Evolutionary conservation across 1,140 invertebrate species (phyloP).

Genomic region (Leptopilina clavipes): DNA sequence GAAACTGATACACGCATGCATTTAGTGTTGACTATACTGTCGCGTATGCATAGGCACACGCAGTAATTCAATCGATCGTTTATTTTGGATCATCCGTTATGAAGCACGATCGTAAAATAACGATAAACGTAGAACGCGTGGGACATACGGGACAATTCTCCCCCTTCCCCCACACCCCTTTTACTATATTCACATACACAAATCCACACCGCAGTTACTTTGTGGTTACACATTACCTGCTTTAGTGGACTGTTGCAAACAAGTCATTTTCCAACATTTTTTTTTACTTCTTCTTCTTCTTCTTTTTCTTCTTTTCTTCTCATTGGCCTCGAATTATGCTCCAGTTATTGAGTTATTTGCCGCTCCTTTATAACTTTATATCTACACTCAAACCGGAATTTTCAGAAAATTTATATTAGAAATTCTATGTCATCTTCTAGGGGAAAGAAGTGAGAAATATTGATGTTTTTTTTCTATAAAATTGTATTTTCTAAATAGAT

Average conservation of each 20-base stretch:
- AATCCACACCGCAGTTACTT: constrained; percentile 18
- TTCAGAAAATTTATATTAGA: not conserved
- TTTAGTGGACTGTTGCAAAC: constrained; percentile 2
- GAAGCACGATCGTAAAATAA: constrained; percentile 24
- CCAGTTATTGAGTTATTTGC: constrained; percentile 9
- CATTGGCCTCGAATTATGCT: not conserved
- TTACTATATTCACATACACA: not conserved
- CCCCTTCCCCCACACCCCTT: not conserved
- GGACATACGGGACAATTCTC: not conserved
- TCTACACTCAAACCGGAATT: too few relatives aligned
- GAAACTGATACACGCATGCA: constrained; percentile 42
- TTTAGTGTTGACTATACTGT: constrained; percentile 17
- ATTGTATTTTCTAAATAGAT: too few relatives aligned
- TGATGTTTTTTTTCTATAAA: too few relatives aligned
- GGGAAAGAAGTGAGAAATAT: not conserved
- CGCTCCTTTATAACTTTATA: constrained; percentile 26
- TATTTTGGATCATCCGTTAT: constrained; percentile 40
- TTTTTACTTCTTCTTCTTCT: not conserved
- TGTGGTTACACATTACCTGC: constrained; percentile 16
- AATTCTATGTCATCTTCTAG: constrained; percentile 4
- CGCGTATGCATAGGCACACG: constrained; percentile 30
- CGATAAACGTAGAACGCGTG: constrained; percentile 11
- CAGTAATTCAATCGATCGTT: constrained; percentile 46
- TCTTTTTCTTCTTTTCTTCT: not conserved
- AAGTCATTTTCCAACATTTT: not conserved